Conservation (phyloP, 2,888 invertebrate species). For the Sepioteuthis lessoniana region DNA sequence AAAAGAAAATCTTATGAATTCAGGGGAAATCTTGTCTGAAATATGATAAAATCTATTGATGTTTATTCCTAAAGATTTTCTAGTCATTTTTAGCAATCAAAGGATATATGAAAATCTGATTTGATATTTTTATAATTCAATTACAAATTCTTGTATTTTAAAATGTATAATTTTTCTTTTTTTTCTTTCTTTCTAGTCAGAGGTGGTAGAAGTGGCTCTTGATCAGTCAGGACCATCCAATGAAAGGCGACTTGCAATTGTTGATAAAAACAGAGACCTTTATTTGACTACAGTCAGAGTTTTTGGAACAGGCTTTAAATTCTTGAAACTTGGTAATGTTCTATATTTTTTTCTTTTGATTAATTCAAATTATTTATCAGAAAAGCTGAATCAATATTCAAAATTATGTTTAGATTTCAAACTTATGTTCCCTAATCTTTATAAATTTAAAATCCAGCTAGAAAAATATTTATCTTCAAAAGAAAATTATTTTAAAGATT, state of each 20-base stretch:
- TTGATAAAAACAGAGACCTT: slow-evolving; percentile 92
- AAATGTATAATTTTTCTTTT: not conserved
- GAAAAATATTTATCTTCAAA: too few relatives aligned
- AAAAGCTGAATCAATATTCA: not conserved
- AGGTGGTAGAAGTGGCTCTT: slow-evolving; percentile 86
- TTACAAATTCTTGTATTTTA: not conserved
- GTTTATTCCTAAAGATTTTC: not conserved
- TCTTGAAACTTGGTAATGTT: slow-evolving; percentile 83
- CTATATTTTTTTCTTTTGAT: not conserved
- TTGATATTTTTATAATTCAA: not conserved
- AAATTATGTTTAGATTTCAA: not conserved
- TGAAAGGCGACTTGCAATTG: slow-evolving; percentile 88
- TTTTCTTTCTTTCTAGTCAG: slow-evolving; percentile 77
- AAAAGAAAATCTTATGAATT: not conserved
- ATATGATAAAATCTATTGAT: not conserved
- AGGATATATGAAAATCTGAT: not conserved
- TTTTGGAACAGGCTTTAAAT: slow-evolving; percentile 80
- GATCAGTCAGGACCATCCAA: slow-evolving; percentile 87
- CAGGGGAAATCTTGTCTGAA: not conserved
- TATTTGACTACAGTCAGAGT: slow-evolving; percentile 83
- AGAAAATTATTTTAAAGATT: too few relatives aligned
- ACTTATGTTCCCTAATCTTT: not conserved
- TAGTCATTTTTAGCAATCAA: not conserved
- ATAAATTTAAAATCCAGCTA: not conserved
- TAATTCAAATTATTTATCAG: not conserved